phyloP scores from a whole-genome alignment of 2,113 vertebrate genomes.

The Caretta caretta region DNA sequence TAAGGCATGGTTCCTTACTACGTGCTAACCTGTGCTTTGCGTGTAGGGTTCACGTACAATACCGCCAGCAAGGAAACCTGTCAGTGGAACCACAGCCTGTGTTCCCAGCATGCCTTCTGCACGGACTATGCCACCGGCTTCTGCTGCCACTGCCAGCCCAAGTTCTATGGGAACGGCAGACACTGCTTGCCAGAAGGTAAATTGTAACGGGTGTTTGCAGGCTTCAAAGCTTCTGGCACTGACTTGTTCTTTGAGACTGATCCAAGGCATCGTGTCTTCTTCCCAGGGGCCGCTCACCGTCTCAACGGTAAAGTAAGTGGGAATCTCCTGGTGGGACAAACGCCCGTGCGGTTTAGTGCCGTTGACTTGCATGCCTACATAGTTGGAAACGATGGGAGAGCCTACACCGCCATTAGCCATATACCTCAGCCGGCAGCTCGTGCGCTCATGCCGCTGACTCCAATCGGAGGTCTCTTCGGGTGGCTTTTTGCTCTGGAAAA shows the following conservation, averaged over 20 bases:
- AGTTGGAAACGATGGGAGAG: conserved; percentile 92
- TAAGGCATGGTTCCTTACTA: neutral
- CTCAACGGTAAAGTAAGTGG: conserved; percentile 96
- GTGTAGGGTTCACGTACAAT: conserved; percentile 86
- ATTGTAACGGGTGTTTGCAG: neutral
- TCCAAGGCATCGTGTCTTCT: neutral
- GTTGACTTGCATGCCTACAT: conserved; percentile 94
- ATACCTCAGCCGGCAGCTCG: conserved; percentile 87
- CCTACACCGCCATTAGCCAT: conserved; percentile 93
- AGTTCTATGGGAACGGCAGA: conserved; percentile 91
- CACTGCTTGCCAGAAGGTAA: conserved; percentile 93
- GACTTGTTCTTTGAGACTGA: neutral
- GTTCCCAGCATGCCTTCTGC: conserved; percentile 90
- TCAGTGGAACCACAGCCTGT: conserved; percentile 79
- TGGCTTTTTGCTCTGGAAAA: conserved; percentile 97
- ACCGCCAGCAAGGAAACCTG: conserved; percentile 87
- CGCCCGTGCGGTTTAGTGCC: conserved; percentile 75
- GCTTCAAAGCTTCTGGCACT: neutral
- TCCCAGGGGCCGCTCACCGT: conserved; percentile 90
- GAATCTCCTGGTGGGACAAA: conserved; percentile 83
- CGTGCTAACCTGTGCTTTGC: neutral
- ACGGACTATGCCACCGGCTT: conserved; percentile 87
- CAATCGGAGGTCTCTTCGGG: conserved; percentile 91
- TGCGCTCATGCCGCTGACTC: conserved; percentile 89
- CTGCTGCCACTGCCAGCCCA: conserved; percentile 91